A percentile compares a stretch with the other conserved stretches of the same genome.
Conservation (phyloP, 2,113 vertebrate genomes). For the Butorides virescens region DNA sequence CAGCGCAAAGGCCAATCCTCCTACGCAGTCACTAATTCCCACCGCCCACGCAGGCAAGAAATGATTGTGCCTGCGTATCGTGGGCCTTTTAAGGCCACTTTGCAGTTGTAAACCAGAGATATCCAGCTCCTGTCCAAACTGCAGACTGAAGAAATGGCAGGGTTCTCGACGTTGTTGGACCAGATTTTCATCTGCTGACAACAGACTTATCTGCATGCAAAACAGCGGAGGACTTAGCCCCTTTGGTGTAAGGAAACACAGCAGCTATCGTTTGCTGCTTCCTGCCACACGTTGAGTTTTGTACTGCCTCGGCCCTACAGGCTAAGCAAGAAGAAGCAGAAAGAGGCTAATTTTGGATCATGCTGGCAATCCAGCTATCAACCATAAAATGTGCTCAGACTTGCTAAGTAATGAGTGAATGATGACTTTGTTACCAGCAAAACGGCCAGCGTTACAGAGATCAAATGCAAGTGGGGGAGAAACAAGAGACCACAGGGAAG, state of each 20-base stretch:
- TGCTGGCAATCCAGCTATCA: not conserved
- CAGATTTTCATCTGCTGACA: not conserved
- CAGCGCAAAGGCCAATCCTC: not conserved
- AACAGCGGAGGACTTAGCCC: not conserved
- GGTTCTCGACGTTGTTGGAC: rapidly evolving
- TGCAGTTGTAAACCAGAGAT: not conserved
- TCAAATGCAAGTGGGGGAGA: not conserved
- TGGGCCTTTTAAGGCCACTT: not conserved
- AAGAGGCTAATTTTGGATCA: not conserved
- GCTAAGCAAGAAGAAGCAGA: not conserved
- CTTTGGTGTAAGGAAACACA: not conserved
- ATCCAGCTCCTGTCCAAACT: not conserved
- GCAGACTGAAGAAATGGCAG: not conserved
- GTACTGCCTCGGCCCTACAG: not conserved
- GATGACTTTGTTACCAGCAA: not conserved
- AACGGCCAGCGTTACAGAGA: not conserved
- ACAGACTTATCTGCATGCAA: not conserved
- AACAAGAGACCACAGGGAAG: not conserved
- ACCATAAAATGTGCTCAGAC: not conserved
- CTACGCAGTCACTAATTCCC: not conserved
- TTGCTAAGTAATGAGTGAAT: slow-evolving; percentile 10
- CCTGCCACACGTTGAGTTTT: not conserved
- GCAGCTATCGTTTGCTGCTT: not conserved
- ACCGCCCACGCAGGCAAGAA: not conserved
- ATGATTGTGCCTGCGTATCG: rapidly evolving